phyloP scores from a whole-genome alignment of 2,113 vertebrate genomes.

The Cyanoliseus patagonus region DNA sequence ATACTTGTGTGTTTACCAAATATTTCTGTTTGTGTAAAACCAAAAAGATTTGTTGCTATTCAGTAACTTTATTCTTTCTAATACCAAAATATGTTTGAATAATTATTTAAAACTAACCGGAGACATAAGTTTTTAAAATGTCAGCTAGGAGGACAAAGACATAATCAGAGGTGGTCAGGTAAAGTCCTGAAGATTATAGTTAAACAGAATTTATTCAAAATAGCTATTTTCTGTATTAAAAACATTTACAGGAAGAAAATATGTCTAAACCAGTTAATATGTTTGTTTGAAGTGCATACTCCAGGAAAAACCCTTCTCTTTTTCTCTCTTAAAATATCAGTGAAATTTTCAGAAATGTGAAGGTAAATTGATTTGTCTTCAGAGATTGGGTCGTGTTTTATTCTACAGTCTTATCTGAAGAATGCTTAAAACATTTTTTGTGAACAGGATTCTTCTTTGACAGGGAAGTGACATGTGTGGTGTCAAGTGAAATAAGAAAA shows the following conservation, averaged over 20 bases:
- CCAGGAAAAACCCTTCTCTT: not conserved
- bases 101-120: not conserved
- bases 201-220: not conserved
- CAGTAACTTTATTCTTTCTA: not conserved
- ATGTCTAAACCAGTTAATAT: not conserved
- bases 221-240: not conserved
- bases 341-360: not conserved
- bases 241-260: not conserved
- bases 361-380: not conserved
- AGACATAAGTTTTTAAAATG: not conserved
- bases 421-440: not conserved
- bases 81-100: not conserved
- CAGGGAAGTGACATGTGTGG: rapidly evolving
- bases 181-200: not conserved
- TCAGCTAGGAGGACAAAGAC: not conserved
- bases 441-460: not conserved
- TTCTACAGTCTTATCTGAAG: not conserved
- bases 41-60: not conserved
- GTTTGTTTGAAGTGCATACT: not conserved
- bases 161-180: not conserved
- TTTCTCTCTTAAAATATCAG: not conserved
- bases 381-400: not conserved
- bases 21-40: not conserved
- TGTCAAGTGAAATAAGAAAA: not conserved
- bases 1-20: not conserved